Conservation (phyloP, 2,888 invertebrate species). For the Mechanitis mazaeus region DNA sequence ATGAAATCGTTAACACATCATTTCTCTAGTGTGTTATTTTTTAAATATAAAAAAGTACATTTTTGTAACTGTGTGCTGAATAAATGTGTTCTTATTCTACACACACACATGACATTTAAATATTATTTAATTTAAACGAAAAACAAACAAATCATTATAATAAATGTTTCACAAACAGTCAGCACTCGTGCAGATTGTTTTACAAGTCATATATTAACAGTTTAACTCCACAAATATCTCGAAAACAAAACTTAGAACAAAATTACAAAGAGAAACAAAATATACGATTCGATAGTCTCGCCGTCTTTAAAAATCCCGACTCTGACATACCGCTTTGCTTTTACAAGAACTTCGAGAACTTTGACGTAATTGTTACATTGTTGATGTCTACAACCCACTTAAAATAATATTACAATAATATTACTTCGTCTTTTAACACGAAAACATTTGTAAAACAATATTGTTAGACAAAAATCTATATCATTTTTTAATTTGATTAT, state of each 20-base stretch:
- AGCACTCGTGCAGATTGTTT: slow-evolving; percentile 4
- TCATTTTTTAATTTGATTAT: too few relatives aligned
- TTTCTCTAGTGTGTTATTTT: too few relatives aligned
- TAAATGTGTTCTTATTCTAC: not conserved
- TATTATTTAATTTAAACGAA: not conserved
- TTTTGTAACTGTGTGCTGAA: not conserved
- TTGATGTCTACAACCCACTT: not conserved
- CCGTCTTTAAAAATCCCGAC: slow-evolving; percentile 5
- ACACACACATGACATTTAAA: not conserved
- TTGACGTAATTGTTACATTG: slow-evolving; percentile 3
- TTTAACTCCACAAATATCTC: slow-evolving; percentile 42
- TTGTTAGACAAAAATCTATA: too few relatives aligned
- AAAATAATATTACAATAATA: not conserved
- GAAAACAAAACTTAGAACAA: slow-evolving; percentile 55
- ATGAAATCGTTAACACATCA: too few relatives aligned
- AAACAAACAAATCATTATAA: slow-evolving; percentile 4
- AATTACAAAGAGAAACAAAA: slow-evolving; percentile 62
- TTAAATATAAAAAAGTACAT: too few relatives aligned
- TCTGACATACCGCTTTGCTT: slow-evolving; percentile 3
- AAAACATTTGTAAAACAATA: too few relatives aligned
- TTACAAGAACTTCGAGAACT: slow-evolving; percentile 6
- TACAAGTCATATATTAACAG: slow-evolving; percentile 12
- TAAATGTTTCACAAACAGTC: not conserved
- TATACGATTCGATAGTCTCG: slow-evolving; percentile 53
- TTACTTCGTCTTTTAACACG: not conserved